phyloP scores from a whole-genome alignment of 2,113 vertebrate species.

The Syngnathus scovelli region DNA sequence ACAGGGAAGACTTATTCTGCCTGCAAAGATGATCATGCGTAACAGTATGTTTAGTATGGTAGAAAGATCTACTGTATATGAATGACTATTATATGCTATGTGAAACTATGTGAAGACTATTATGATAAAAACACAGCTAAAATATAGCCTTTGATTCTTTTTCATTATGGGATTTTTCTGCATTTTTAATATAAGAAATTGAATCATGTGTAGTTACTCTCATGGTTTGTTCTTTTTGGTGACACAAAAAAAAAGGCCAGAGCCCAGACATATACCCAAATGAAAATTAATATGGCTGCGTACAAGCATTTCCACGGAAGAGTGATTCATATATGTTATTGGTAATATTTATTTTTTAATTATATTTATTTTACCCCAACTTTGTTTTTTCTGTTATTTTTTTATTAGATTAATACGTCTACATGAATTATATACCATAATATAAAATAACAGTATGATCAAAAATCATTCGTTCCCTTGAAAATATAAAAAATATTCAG shows the following conservation, averaged over 20 bases:
- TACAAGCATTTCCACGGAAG: background rate
- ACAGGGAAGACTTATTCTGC: background rate
- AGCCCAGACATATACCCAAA: background rate
- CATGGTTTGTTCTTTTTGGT: background rate
- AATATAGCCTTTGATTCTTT: background rate
- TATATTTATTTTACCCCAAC: too few relatives aligned
- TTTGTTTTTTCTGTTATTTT: too few relatives aligned
- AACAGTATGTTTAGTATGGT: background rate
- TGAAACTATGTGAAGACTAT: background rate
- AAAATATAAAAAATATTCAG: background rate
- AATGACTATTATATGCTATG: background rate
- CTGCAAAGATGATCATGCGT: background rate
- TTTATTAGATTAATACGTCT: background rate
- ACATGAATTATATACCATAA: background rate
- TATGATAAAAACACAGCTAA: background rate
- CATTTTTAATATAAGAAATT: background rate
- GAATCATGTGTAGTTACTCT: background rate
- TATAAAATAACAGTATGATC: background rate
- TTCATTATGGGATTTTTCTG: background rate
- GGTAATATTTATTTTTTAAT: too few relatives aligned
- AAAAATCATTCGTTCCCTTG: background rate
- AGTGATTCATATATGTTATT: background rate
- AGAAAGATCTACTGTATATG: background rate
- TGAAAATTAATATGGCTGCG: background rate
- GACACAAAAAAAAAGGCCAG: background rate